Conservation (phyloP, 2,888 invertebrate species). For the Beris chalybata region DNA sequence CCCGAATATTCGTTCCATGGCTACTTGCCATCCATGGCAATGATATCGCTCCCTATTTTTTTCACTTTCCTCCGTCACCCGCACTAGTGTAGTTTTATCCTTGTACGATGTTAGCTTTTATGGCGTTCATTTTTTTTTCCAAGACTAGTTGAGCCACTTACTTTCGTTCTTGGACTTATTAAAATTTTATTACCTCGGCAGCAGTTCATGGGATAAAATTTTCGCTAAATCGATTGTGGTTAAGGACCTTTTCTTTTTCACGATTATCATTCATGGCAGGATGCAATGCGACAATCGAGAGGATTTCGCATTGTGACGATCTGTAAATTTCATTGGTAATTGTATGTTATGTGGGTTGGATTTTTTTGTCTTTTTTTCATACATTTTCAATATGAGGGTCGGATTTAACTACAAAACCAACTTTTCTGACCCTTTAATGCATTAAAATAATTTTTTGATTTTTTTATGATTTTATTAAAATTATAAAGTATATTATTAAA, state of each 20-base stretch:
- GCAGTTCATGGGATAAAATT: slow-evolving; percentile 28
- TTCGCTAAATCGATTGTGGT: slow-evolving; percentile 22
- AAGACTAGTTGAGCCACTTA: slow-evolving; percentile 27
- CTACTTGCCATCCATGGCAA: slow-evolving; percentile 26
- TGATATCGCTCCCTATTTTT: slow-evolving; percentile 18
- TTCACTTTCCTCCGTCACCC: slow-evolving; percentile 17
- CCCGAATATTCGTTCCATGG: slow-evolving; percentile 25
- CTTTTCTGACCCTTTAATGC: no score
- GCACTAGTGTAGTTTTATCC: slow-evolving; percentile 4
- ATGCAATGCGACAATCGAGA: slow-evolving; percentile 29
- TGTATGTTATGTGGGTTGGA: slow-evolving; percentile 13
- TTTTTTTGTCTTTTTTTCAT: no score
- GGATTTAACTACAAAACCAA: no score
- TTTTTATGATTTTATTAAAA: no score
- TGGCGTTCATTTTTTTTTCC: not conserved
- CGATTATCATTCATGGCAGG: slow-evolving; percentile 32
- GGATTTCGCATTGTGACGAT: slow-evolving; percentile 28
- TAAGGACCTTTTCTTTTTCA: not conserved
- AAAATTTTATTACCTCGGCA: slow-evolving; percentile 29
- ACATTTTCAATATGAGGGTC: no score
- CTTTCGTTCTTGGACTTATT: slow-evolving; percentile 29
- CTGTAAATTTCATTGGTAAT: slow-evolving; percentile 28
- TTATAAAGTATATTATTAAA: no score
- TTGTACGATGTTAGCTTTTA: slow-evolving; percentile 5
- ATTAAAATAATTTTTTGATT: no score